Conservation (phyloP, 2,113 vertebrate species). For the Hassar affinis region DNA sequence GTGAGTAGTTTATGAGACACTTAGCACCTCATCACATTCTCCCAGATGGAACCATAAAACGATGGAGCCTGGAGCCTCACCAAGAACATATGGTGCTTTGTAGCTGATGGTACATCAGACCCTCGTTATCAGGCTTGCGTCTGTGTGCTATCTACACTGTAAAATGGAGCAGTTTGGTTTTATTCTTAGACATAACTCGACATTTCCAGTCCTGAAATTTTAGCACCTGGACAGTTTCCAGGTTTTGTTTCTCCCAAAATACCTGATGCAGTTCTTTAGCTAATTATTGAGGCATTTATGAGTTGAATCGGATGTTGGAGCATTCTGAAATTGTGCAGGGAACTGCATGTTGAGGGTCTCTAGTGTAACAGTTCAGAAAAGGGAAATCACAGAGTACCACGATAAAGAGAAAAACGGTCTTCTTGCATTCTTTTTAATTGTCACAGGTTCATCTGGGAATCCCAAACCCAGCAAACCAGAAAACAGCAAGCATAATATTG, state of each 20-base stretch:
- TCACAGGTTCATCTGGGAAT: background rate
- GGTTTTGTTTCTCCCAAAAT: background rate
- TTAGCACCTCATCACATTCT: slow-evolving; percentile 75
- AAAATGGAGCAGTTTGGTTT: background rate
- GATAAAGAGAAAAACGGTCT: background rate
- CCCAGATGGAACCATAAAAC: slow-evolving; percentile 64
- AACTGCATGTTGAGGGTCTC: background rate
- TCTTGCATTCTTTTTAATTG: background rate
- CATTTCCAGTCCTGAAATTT: background rate
- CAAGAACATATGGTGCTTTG: slow-evolving; percentile 51
- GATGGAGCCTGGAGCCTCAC: slow-evolving; percentile 61
- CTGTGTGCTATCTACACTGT: slow-evolving; percentile 12
- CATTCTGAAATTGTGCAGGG: background rate
- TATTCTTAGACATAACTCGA: background rate
- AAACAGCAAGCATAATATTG: background rate
- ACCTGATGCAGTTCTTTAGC: background rate
- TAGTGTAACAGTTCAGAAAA: background rate
- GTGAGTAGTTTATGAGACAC: slow-evolving; percentile 69
- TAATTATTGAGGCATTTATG: background rate
- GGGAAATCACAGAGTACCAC: background rate
- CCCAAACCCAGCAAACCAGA: background rate
- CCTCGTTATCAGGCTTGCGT: slow-evolving; percentile 15
- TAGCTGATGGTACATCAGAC: slow-evolving; percentile 39
- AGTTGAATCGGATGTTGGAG: slow-evolving; percentile 16
- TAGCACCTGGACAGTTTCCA: background rate